Evolutionary conservation across 2,888 invertebrate genomes (phyloP).

Genomic region (Calameuta filiformis): DNA sequence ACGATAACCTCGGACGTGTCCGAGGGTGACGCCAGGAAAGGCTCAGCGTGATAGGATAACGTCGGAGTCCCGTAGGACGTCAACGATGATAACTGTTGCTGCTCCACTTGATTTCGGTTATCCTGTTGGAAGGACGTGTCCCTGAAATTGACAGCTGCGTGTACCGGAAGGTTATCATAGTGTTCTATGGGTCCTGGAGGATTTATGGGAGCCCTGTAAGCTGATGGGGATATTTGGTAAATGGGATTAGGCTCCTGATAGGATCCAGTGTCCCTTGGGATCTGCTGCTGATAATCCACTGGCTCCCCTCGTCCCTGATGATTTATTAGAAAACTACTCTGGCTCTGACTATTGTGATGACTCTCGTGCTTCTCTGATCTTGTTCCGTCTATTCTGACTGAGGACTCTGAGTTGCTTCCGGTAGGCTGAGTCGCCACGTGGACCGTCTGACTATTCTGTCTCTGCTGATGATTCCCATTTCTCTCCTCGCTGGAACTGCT

Average conservation of each 20-base stretch:
- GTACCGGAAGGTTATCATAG: conserved; percentile 3
- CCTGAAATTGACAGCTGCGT: conserved; percentile 1
- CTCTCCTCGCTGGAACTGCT: not conserved
- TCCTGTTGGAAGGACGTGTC: conserved; percentile 3
- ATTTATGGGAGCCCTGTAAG: conserved; percentile 6
- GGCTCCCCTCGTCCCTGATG: too few relatives aligned
- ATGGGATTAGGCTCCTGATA: conserved; percentile 3
- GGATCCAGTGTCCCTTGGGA: not conserved
- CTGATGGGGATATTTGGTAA: conserved; percentile 4
- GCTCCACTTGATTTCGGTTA: not conserved
- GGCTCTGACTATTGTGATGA: not conserved
- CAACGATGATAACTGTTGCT: conserved; percentile 9
- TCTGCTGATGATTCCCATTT: too few relatives aligned
- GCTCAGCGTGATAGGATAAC: conserved; percentile 3
- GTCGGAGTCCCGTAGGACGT: conserved; percentile 20
- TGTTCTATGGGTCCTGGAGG: not conserved
- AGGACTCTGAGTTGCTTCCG: too few relatives aligned
- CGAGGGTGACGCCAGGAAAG: conserved; percentile 11
- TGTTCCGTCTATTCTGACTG: too few relatives aligned
- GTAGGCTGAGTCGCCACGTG: too few relatives aligned
- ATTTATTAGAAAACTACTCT: too few relatives aligned
- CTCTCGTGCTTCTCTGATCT: not conserved
- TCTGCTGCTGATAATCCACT: not conserved
- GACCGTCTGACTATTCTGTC: too few relatives aligned
- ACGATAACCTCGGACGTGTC: not conserved